Evolutionary conservation across 2,797 vertebrate species (phyloP).

Genomic region (Falco rusticolus): DNA sequence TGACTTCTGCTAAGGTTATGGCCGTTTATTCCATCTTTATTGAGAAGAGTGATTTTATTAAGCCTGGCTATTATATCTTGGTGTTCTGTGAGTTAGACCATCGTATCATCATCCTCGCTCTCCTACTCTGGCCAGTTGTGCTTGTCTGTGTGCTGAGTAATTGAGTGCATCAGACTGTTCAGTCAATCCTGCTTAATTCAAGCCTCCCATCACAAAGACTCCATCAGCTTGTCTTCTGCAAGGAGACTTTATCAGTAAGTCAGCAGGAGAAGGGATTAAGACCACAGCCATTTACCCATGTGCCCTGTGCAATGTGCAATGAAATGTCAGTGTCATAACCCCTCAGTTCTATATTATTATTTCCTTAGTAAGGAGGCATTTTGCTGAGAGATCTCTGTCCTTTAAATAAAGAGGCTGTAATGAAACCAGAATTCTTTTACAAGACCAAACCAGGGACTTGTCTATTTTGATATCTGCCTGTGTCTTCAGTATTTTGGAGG

Average conservation of each 20-base stretch:
- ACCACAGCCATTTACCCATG: neutral
- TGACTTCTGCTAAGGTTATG: constrained; percentile 8
- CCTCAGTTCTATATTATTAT: neutral
- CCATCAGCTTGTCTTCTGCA: neutral
- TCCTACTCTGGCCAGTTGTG: neutral
- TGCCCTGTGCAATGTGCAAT: neutral
- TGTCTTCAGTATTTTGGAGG: neutral
- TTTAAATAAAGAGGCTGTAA: neutral
- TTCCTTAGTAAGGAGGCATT: neutral
- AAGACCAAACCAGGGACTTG: neutral
- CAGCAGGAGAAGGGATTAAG: neutral
- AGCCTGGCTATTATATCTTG: neutral
- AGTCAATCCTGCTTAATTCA: constrained; percentile 7
- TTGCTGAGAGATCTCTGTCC: neutral
- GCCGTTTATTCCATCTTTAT: neutral
- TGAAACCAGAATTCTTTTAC: neutral
- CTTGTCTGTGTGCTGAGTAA: neutral
- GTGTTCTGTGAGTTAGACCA: neutral
- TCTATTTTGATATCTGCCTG: neutral
- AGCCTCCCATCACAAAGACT: neutral
- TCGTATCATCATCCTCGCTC: neutral
- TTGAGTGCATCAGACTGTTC: neutral
- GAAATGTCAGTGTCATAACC: neutral
- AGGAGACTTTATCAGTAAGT: constrained; percentile 1
- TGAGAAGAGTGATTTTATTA: constrained; percentile 4